Percentiles rank a stretch among this genome's conserved stretches.
phyloP scores from a whole-genome alignment of 2,113 vertebrate genomes.

The human (Homo sapiens) region DNA sequence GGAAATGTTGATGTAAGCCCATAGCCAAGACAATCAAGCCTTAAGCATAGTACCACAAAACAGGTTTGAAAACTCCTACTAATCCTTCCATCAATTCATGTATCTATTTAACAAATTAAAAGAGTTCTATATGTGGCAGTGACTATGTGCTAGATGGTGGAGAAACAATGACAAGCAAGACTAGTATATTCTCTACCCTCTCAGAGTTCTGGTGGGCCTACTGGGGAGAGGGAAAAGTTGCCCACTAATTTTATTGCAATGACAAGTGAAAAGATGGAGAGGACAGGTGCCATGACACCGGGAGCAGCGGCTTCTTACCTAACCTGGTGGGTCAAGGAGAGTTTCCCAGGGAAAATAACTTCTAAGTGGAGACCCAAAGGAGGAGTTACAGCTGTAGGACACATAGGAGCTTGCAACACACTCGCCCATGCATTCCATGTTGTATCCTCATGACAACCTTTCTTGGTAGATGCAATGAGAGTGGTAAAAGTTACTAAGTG shows the following conservation, averaged over 20 bases:
- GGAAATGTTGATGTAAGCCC: not conserved
- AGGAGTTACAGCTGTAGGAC: not conserved
- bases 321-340: not conserved
- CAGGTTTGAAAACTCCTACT: not conserved
- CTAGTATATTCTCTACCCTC: not conserved
- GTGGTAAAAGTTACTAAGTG: not conserved
- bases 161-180: not conserved
- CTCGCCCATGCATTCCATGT: rapidly evolving
- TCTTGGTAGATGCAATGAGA: not conserved
- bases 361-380: not conserved
- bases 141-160: not conserved
- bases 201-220: not conserved
- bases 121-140: not conserved
- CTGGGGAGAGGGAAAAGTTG: not conserved
- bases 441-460: not conserved
- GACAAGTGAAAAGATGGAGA: not conserved
- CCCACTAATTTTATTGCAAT: not conserved
- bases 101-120: not conserved
- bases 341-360: not conserved
- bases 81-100: not conserved
- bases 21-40: not conserved
- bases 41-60: not conserved
- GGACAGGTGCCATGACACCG: not conserved
- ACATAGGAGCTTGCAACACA: rapidly evolving
- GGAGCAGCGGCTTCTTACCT: not conserved